Evolutionary conservation across 2,113 vertebrate species (phyloP).

Genomic region (Calidris pygmaea): DNA sequence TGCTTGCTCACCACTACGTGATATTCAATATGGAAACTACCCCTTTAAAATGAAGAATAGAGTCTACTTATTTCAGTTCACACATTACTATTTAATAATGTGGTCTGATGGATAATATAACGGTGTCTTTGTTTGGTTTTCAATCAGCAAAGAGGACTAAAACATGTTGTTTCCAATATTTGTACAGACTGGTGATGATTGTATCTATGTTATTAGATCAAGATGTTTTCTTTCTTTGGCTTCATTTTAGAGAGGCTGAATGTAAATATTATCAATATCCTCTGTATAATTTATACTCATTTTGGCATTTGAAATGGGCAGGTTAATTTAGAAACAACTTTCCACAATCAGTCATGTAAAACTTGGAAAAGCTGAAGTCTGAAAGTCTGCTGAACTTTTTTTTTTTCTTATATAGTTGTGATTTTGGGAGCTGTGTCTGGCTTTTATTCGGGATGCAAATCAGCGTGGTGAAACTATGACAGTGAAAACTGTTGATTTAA

Average conservation of each 20-base stretch:
- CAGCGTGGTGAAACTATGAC: neutral
- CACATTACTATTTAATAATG: neutral
- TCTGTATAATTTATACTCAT: neutral
- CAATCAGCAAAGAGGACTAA: neutral
- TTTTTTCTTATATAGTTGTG: neutral
- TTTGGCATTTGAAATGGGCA: neutral
- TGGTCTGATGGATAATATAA: neutral
- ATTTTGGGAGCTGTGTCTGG: neutral
- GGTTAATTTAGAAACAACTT: neutral
- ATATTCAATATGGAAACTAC: neutral
- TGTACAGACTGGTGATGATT: neutral
- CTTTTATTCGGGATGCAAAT: neutral
- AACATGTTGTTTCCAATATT: neutral
- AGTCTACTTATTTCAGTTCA: neutral
- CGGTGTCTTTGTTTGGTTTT: neutral
- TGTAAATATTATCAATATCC: slow-evolving; percentile 10
- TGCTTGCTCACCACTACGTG: neutral
- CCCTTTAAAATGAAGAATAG: neutral
- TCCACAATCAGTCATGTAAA: neutral
- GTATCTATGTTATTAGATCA: slow-evolving; percentile 36
- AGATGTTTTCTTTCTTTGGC: neutral
- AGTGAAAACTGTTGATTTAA: neutral
- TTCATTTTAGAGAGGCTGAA: neutral
- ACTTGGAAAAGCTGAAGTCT: neutral
- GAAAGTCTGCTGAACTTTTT: neutral